Percentiles rank a stretch among this genome's conserved stretches.
phyloP scores from a whole-genome alignment of 2,113 vertebrate species.

The Butorides virescens region DNA sequence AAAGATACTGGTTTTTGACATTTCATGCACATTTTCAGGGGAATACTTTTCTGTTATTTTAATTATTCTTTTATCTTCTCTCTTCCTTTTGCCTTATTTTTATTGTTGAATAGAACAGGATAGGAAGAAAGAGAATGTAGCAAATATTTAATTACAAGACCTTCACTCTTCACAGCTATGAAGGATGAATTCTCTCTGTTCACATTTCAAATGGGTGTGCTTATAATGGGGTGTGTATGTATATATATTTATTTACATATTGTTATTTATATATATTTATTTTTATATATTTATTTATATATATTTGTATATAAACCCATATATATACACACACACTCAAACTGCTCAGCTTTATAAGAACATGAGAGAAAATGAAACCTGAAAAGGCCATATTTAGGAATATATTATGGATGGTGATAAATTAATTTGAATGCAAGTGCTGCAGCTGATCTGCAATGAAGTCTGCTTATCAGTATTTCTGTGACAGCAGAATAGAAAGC shows the following conservation, averaged over 20 bases:
- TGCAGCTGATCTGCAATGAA: neutral
- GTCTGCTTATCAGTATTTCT: neutral
- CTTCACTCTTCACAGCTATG: neutral
- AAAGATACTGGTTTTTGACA: neutral
- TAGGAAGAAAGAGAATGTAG: neutral
- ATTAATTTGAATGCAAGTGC: neutral
- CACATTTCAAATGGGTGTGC: neutral
- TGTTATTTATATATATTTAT: too few species aligned
- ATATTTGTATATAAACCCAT: neutral
- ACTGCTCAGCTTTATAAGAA: neutral
- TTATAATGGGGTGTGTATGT: neutral
- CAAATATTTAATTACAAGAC: neutral
- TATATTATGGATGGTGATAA: neutral
- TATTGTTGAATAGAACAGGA: neutral
- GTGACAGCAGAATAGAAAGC: neutral
- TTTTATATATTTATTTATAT: too few species aligned
- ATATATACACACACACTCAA: neutral
- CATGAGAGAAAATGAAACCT: neutral
- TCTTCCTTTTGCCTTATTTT: neutral
- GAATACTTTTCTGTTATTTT: neutral
- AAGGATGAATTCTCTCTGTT: neutral
- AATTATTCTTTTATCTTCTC: neutral
- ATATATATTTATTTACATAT: too few species aligned
- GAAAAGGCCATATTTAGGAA: neutral
- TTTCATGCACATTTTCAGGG: neutral